Conservation (phyloP, 2,113 vertebrate genomes). For the Sus scrofa region T2T-Sscrofa CM000821.6:60793501-60794000, state of each 20-base stretch:
- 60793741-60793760: background rate
- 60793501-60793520: background rate
- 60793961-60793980: too few relatives aligned
- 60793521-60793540: background rate
- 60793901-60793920: background rate
- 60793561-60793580: background rate
- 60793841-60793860: rapidly evolving
- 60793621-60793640: background rate
- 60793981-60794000: too few relatives aligned
- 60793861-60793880: background rate
- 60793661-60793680: background rate
- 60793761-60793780: background rate
- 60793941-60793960: background rate
- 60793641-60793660: background rate
- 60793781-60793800: background rate
- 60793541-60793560: background rate
- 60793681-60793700: background rate
- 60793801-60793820: background rate
- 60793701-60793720: background rate
- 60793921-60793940: slow-evolving; percentile 1
- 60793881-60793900: background rate
- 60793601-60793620: background rate
- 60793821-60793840: background rate
- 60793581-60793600: too few relatives aligned
- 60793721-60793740: background rate